Percentiles rank a stretch among this genome's conserved stretches.
These are phyloP conservation scores for Pygoscelis adeliae DNA, from an alignment of 2,113 vertebrate species.

Conservation along the genomic window DNA sequence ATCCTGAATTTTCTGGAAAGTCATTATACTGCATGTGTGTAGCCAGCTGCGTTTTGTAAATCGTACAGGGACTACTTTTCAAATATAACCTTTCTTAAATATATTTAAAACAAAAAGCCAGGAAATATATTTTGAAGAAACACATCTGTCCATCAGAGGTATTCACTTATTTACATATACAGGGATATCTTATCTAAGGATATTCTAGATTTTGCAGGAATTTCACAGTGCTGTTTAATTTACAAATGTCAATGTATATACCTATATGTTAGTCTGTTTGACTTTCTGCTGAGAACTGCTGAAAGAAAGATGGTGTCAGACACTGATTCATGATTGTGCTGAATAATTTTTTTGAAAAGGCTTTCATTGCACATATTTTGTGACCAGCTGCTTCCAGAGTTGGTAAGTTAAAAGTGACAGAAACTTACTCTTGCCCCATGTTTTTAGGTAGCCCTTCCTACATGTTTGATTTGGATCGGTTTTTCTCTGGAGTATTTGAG, in stretches of 20 bases:
- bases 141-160: not conserved
- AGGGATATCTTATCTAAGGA: not conserved
- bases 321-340: not conserved
- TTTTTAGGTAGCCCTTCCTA: not conserved
- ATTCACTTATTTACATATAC: not conserved
- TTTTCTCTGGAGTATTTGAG: not conserved
- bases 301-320: constrained; percentile 46
- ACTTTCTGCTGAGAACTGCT: constrained; percentile 47
- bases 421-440: not conserved
- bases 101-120: not conserved
- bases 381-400: not conserved
- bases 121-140: constrained; percentile 19
- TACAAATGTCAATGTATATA: not conserved
- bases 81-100: not conserved
- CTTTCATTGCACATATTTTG: not conserved
- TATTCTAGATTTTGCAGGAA: constrained; percentile 32
- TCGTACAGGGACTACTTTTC: not conserved
- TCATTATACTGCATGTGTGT: not conserved
- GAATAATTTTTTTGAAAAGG: constrained; percentile 31
- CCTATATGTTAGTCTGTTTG: not conserved
- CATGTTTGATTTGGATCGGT: accelerated
- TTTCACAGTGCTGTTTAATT: not conserved
- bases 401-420: not conserved
- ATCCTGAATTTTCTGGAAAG: not conserved
- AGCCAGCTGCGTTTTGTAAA: not conserved